phyloP scores from a whole-genome alignment of 2,888 invertebrate genomes.

The Ornithoptera alexandrae region DNA sequence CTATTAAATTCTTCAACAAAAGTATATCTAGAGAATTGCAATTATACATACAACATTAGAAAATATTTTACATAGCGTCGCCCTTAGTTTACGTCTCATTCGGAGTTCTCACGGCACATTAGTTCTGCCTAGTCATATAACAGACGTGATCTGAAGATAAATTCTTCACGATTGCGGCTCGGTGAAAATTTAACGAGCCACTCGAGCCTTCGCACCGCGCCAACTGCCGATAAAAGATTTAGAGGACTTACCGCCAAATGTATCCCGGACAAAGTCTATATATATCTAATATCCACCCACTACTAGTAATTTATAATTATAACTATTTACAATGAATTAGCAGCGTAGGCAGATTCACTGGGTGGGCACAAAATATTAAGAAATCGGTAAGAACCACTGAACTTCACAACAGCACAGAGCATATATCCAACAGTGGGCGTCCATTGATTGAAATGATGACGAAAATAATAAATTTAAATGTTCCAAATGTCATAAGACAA shows the following conservation, averaged over 20 bases:
- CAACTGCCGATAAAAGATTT: constrained; percentile 60
- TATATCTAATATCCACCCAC: constrained; percentile 27
- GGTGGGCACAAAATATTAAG: too few relatives aligned
- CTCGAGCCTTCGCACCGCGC: constrained; percentile 39
- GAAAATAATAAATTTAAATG: too few relatives aligned
- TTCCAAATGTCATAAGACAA: too few relatives aligned
- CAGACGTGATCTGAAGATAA: constrained; percentile 32
- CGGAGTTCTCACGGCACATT: constrained; percentile 20
- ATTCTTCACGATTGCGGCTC: constrained; percentile 42
- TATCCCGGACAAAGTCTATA: constrained; percentile 52
- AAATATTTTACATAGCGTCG: neutral
- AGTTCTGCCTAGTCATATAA: constrained; percentile 21
- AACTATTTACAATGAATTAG: too few relatives aligned
- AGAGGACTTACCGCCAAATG: constrained; percentile 50
- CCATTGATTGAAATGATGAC: too few relatives aligned
- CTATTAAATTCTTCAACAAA: too few relatives aligned
- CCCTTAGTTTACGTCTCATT: constrained; percentile 6
- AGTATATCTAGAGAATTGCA: neutral
- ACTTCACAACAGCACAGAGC: too few relatives aligned
- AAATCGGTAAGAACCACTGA: too few relatives aligned
- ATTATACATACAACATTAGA: neutral
- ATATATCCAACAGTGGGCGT: too few relatives aligned
- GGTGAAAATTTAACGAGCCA: constrained; percentile 50
- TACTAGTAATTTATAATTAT: neutral
- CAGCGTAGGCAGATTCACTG: too few relatives aligned